Base-by-base conservation (phyloP, 2,113 vertebrate species). In the Crotalus viridis region DNA sequence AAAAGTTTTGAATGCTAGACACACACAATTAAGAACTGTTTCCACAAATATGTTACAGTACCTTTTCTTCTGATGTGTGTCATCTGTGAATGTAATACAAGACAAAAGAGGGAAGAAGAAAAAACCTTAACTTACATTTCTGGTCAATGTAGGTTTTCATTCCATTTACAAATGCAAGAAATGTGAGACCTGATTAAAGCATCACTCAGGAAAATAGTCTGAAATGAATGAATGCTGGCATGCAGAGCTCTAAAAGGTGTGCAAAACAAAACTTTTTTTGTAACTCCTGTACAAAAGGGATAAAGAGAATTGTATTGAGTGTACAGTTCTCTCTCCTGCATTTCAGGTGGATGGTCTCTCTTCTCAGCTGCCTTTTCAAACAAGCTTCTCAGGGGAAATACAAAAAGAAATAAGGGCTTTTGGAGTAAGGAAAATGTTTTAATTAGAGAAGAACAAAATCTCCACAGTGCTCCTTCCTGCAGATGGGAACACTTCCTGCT, bases 261-360 rank as follows among this genome's bases (percentile, higher is more conserved):
- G 59, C 5, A 93, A 94, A 92, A 96, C 95, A 97, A 94, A 96
- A 91, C 92, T 19, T 91, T 92, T 95, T 97, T 95, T 96, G 95
- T 96, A 33, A 91, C 94, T 64, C 55, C 87, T 26, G 94, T 89
- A 97, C 96, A 97, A 97, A 97, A 94, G 94, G 95, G 93, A 94
- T 93, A 95, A 93, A 96, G 95, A 95, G 93, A 93, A 56, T 89
- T 94, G 91, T 94, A 64, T 93, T 94, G 94, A 94, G 93, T 93
- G 52, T 87, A 93, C 39, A 0, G 92, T 87, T 86, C 90, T 69
- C 17, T 85, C 0, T 92, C 54, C 90, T 52, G 90, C 56, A 85
- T 91, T 90, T 22, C 1, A 89, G 1, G 94, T 88, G 13, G 22
- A 93, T 93, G 69, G 94, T 81, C 52, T 87, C 0, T 86, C 57